Percentiles rank a stretch among this genome's conserved stretches.
Conservation (phyloP, 2,888 invertebrate genomes). For the Papilio demoleus region DNA sequence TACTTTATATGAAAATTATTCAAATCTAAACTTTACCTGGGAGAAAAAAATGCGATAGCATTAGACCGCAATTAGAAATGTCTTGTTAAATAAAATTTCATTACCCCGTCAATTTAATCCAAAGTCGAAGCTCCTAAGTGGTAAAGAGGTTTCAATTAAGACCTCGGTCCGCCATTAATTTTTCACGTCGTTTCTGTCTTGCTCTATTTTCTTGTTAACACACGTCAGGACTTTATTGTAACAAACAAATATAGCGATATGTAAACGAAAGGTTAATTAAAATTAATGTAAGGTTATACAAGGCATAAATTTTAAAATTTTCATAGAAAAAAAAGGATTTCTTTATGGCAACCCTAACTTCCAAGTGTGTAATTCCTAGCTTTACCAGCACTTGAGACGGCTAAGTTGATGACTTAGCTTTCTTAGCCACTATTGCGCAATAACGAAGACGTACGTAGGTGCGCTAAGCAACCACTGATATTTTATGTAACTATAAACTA, state of each 20-base stretch:
- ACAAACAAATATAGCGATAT: not conserved
- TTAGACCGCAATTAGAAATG: constrained; percentile 28
- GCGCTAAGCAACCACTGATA: constrained; percentile 17
- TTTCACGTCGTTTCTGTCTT: constrained; percentile 45
- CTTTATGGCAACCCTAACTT: constrained; percentile 14
- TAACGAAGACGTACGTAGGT: constrained; percentile 20
- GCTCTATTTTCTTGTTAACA: constrained; percentile 49
- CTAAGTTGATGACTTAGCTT: constrained; percentile 34
- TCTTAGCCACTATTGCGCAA: constrained; percentile 27
- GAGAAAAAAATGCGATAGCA: constrained; percentile 7
- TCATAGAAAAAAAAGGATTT: too few species aligned
- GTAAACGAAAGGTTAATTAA: too few species aligned
- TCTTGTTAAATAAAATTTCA: constrained; percentile 40
- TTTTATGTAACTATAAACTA: constrained; percentile 17
- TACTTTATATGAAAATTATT: too few species aligned
- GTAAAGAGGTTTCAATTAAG: constrained; percentile 62
- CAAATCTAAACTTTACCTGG: too few species aligned
- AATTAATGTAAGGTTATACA: too few species aligned
- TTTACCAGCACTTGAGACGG: constrained; percentile 32
- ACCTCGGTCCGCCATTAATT: constrained; percentile 47
- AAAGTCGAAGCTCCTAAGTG: constrained; percentile 49
- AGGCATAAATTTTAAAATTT: too few species aligned
- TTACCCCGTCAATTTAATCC: constrained; percentile 44
- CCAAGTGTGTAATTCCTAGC: constrained; percentile 21
- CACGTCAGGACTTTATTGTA: constrained; percentile 5